These are phyloP conservation scores for Microcebus jonahi DNA, from an alignment of 2,113 vertebrate genomes.

Conservation along the genomic window DNA sequence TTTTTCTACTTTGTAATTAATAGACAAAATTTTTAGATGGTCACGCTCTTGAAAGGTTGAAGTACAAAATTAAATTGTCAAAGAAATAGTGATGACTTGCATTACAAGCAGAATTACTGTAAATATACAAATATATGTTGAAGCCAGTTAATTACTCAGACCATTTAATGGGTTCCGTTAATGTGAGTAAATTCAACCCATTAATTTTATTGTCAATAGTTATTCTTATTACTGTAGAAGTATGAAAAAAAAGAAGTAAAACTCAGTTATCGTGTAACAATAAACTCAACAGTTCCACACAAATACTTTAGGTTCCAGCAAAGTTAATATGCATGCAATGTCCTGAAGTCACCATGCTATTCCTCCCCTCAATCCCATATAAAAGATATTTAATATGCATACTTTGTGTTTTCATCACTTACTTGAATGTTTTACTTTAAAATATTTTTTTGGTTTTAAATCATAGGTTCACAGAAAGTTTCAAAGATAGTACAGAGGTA, in stretches of 20 bases:
- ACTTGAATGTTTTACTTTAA: neutral
- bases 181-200: neutral
- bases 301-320: neutral
- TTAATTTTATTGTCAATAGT: neutral
- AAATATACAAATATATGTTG: neutral
- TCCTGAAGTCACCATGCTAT: neutral
- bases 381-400: neutral
- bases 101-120: neutral
- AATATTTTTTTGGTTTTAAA: neutral
- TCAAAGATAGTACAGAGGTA: neutral
- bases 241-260: neutral
- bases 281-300: neutral
- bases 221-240: neutral
- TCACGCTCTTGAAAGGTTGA: neutral
- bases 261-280: neutral
- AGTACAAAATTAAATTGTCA: constrained; percentile 7
- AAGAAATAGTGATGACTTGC: neutral
- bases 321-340: neutral
- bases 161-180: neutral
- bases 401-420: neutral
- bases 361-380: no score
- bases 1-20: constrained; percentile 13
- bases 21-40: neutral
- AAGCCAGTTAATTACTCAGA: neutral
- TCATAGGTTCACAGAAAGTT: neutral